Evolutionary conservation across 2,797 vertebrate species (phyloP), one percentile per base, ranked within the genome.

Genomic region (Paratrypauchen microcephalus): DNA sequence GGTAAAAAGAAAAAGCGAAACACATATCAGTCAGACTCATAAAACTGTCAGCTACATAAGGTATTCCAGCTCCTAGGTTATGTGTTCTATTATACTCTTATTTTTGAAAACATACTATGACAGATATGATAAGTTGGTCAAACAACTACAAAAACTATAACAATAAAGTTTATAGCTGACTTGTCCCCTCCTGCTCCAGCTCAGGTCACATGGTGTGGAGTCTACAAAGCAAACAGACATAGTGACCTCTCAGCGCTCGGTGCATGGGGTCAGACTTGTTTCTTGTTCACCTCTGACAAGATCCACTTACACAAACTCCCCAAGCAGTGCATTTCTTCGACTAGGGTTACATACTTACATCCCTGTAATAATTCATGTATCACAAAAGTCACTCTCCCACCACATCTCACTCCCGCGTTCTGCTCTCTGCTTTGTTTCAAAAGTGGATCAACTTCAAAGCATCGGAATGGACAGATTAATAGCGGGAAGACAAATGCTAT

Each of bases 401-500:
- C 30, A 23, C 48, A 55, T 56, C 52, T 67, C 65, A 65, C 87
- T 86, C 84, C 84, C 86, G 69, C 59, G 61, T 84, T 88, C 81
- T 78, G 75, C 86, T 85, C 76, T 83, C 87, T 83, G 84, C 83
- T 90, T 87, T 90, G 84, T 86, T 91, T 92, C 83, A 87, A 88
- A 92, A 75, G 79, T 85, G 88, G 87, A 88, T 92, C 83, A 78
- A 90, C 91, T 92, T 93, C 90, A 94, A 93, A 94, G 91, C 81
- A 58, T 68, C 45, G 69, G 82, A 89, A 85, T 18, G 65, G 90
- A 87, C 86, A 92, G 90, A 91, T 90, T 92, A 82, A 92, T 92
- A 78, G 89, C 69, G 70, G 63, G 69, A 79, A 79, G 84, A 82
- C 81, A 88, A 91, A 91, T 80, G 80, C 71, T 79, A 76, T 86